A percentile compares a stretch with the other conserved stretches of the same genome.
Conservation (phyloP, 2,888 invertebrate genomes). For the Macaria liturata region DNA sequence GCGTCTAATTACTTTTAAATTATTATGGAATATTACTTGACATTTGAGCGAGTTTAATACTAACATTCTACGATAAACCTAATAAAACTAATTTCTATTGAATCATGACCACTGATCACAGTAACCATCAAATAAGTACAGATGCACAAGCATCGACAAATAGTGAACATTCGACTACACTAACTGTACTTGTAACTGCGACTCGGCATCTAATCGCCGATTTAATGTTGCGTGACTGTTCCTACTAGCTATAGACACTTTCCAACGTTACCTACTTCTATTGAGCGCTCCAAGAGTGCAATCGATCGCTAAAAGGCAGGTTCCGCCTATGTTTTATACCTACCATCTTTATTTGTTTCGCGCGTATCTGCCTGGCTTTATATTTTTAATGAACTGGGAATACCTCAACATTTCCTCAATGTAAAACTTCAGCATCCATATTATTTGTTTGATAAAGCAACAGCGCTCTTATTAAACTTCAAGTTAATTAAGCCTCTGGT, state of each 20-base stretch:
- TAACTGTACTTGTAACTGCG: constrained; percentile 17
- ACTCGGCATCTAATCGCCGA: constrained; percentile 53
- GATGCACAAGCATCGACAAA: too few species aligned
- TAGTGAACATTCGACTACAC: background rate
- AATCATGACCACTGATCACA: too few species aligned
- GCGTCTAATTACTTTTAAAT: background rate
- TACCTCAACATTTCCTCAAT: too few species aligned
- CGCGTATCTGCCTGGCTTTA: too few species aligned
- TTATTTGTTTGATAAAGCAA: constrained; percentile 5
- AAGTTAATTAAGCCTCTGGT: constrained; percentile 2
- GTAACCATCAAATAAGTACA: too few species aligned
- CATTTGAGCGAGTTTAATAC: background rate
- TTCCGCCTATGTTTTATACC: constrained; percentile 6
- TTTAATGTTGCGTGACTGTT: constrained; percentile 61
- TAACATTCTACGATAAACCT: too few species aligned
- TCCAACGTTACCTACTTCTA: constrained; percentile 54
- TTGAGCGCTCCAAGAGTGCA: constrained; percentile 19
- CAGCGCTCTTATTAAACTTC: constrained; percentile 3
- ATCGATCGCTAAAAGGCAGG: constrained; percentile 20
- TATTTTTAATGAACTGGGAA: too few species aligned
- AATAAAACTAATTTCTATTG: too few species aligned
- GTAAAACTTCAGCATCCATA: background rate
- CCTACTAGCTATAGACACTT: constrained; percentile 52
- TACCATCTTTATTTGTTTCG: background rate
- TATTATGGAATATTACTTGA: background rate